A percentile compares a stretch with the other conserved stretches of the same genome.
Evolutionary conservation across 2,797 vertebrate species (phyloP).

Genomic region (Ceyx erithaca): DNA sequence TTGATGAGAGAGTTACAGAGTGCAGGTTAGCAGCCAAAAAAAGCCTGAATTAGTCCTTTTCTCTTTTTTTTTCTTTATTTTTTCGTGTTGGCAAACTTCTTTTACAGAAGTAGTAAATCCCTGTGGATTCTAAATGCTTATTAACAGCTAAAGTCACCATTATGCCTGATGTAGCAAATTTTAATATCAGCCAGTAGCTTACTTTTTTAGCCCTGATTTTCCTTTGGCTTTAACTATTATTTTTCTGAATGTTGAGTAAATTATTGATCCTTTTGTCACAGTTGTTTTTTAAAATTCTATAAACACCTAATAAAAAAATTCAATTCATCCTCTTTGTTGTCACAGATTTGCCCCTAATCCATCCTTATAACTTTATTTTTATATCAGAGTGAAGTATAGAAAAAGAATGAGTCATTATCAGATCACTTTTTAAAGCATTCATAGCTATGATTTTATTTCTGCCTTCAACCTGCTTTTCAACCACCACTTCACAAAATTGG

Average conservation of each 20-base stretch:
- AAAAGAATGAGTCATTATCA: background rate
- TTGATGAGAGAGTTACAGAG: conserved; percentile 50
- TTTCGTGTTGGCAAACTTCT: background rate
- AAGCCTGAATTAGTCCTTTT: conserved; percentile 9
- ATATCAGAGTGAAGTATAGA: background rate
- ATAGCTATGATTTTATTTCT: background rate
- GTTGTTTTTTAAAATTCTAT: background rate
- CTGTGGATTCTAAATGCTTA: conserved; percentile 18
- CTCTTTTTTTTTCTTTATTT: accelerated
- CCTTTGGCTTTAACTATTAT: background rate
- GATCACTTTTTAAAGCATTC: background rate
- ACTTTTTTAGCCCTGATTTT: background rate
- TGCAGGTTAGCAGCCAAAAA: conserved; percentile 24
- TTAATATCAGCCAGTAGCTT: conserved; percentile 2
- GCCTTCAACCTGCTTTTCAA: background rate
- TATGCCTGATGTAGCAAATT: conserved; percentile 31
- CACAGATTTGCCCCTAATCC: background rate
- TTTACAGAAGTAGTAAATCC: conserved; percentile 4
- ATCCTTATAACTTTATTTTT: background rate
- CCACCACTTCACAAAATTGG: background rate
- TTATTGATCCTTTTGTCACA: background rate
- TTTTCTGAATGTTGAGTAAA: background rate
- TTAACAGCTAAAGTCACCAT: background rate
- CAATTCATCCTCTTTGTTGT: background rate
- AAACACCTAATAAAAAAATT: background rate